Conservation (phyloP, 2,888 invertebrate species). For the Metacarcinus magister region DNA sequence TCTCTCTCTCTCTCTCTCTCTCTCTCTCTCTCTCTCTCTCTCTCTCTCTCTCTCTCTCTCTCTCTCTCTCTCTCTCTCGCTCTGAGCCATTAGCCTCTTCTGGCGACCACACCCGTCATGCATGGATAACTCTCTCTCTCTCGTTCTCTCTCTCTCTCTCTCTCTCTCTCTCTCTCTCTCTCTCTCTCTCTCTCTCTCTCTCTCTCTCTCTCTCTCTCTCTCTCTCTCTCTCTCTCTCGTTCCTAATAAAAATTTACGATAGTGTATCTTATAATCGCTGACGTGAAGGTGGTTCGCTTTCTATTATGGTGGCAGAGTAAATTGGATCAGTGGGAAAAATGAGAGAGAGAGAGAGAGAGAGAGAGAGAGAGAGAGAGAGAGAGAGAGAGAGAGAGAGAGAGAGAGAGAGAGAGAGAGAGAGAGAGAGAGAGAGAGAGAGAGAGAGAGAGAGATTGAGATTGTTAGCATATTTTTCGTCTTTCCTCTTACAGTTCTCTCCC, state of each 20-base stretch:
- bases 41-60: background rate
- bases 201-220: background rate
- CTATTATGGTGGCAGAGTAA: background rate
- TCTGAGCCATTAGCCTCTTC: background rate
- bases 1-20: background rate
- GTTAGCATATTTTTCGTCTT: background rate
- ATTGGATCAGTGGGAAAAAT: background rate
- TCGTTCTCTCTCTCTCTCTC: constrained; percentile 4
- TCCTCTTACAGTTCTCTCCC: background rate
- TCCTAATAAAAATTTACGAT: background rate
- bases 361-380: constrained; percentile 33
- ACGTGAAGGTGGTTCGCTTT: background rate
- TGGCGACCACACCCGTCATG: constrained; percentile 29
- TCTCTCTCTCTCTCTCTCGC: constrained; percentile 13
- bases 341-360: constrained; percentile 48
- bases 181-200: constrained; percentile 26
- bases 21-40: background rate
- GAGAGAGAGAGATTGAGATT: background rate
- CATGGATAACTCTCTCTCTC: constrained; percentile 15
- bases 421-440: constrained; percentile 33
- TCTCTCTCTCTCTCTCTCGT: background rate
- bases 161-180: constrained; percentile 26
- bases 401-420: constrained; percentile 21
- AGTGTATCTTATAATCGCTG: background rate
- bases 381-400: constrained; percentile 33